phyloP scores from a whole-genome alignment of 2,113 vertebrate genomes.

The Cheilinus undulatus region DNA sequence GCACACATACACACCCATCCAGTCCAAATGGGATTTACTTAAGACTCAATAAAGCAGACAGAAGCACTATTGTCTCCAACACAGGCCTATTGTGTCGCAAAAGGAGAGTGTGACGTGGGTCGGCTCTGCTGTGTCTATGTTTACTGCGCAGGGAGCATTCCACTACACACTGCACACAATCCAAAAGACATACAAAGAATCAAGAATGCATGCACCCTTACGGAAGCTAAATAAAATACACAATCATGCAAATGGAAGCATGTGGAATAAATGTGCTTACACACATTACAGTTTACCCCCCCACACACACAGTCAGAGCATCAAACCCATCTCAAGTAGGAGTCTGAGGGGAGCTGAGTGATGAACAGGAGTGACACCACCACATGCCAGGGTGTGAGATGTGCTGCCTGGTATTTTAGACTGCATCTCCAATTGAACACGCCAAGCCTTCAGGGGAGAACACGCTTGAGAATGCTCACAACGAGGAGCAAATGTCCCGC shows the following conservation, averaged over 20 bases:
- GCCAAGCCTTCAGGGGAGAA: slow-evolving; percentile 55
- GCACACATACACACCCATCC: slow-evolving; percentile 40
- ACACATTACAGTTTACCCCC: not conserved
- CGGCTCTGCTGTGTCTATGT: slow-evolving; percentile 44
- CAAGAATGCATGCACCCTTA: not conserved
- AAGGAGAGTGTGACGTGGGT: slow-evolving; percentile 53
- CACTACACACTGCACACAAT: slow-evolving; percentile 4
- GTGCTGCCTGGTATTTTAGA: slow-evolving; percentile 64
- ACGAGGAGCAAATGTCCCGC: slow-evolving; percentile 44
- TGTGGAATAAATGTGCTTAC: slow-evolving; percentile 10
- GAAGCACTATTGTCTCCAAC: slow-evolving; percentile 67
- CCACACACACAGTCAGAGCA: slow-evolving; percentile 18
- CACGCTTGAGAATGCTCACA: slow-evolving; percentile 42
- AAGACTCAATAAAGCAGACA: slow-evolving; percentile 72
- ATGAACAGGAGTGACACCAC: slow-evolving; percentile 66
- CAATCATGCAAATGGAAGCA: not conserved
- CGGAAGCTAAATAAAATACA: slow-evolving; percentile 1
- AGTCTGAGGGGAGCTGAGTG: slow-evolving; percentile 48
- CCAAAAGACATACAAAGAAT: slow-evolving; percentile 17
- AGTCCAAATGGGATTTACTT: slow-evolving; percentile 70
- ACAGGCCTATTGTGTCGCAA: slow-evolving; percentile 64
- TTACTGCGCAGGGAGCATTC: slow-evolving; percentile 51
- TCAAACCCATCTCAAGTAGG: slow-evolving; percentile 41
- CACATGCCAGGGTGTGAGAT: slow-evolving; percentile 60
- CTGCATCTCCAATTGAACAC: slow-evolving; percentile 67